Base-by-base conservation (phyloP, 2,797 vertebrate species). In the Sebastes itinus region DNA sequence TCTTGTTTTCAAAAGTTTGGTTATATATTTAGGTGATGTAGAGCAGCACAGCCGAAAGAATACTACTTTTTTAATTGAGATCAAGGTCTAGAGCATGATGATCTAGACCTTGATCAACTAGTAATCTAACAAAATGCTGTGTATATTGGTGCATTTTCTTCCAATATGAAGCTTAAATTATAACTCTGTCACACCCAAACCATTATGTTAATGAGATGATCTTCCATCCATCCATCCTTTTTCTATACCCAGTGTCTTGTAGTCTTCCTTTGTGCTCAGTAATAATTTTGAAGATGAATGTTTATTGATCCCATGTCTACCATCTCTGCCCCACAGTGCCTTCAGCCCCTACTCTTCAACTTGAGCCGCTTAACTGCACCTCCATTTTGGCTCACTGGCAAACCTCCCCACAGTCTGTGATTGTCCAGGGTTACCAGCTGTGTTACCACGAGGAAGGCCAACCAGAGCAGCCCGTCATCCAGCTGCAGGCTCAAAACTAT, bases 321-420 rank as follows among this genome's bases (percentile, higher is more conserved):
- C 83, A 22, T 80, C 9, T 89, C 58, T 88, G 25, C 59, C 62
- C 65, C 62, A 46, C 14, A 99, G 99, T 97, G 32, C 98, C 98
- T 3, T 95, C 95, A 87, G 98, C 98, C 73, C 99, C 99, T 1
- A 94, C 97, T 88, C 93, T 99, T 74, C 97, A 93, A 82, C 92
- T 99, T 90, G 97, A 99, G 86, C 96, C 97, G 0, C 91, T 98
- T 65, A 99, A 99, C 94, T 99, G 99, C 89, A 99, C 98, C n/a
- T 97, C 98, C 20, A 96, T 99, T 72, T 84, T 93, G 20, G 96
- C 97, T 42, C 96, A 93, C 86, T 99, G 98, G 98, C 96, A 97
- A 80, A 96, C 87, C 46, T 91, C 96, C 11, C 78, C 94, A 0
- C 96, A 95, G 13, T 95, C 97, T 81, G 92, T 95, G 9, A 92